Evolutionary conservation across 1,140 invertebrate genomes (phyloP).

Genomic region (Anadara kagoshimensis): DNA sequence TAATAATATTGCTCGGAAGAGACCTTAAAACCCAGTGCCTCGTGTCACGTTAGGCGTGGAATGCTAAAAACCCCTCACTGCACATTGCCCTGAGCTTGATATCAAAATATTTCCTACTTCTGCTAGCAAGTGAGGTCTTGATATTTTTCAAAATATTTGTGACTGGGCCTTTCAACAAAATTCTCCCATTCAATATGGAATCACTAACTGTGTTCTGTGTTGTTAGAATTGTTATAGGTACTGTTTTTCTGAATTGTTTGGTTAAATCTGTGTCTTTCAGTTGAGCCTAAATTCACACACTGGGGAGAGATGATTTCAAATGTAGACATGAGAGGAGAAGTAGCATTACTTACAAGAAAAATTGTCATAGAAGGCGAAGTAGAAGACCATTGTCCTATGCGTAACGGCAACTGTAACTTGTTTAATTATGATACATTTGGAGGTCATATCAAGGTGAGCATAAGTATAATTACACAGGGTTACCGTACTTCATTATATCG

Average conservation of each 20-base stretch:
- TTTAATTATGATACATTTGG: slow-evolving; percentile 53
- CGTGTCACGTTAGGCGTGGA: too few relatives aligned
- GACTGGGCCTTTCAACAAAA: too few relatives aligned
- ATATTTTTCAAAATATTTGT: too few relatives aligned
- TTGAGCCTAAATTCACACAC: slow-evolving; percentile 40
- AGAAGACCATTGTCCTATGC: slow-evolving; percentile 17
- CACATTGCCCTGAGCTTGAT: too few relatives aligned
- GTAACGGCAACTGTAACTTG: slow-evolving; percentile 39
- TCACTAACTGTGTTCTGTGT: neutral
- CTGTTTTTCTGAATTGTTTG: neutral
- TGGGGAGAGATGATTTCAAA: slow-evolving; percentile 41
- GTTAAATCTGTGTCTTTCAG: slow-evolving; percentile 11
- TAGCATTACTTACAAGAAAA: slow-evolving; percentile 49
- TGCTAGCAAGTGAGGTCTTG: too few relatives aligned
- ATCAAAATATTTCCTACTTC: too few relatives aligned
- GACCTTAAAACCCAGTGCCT: too few relatives aligned
- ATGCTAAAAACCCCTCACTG: too few relatives aligned
- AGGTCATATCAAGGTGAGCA: slow-evolving; percentile 49
- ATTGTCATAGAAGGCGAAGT: slow-evolving; percentile 52
- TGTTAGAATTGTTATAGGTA: neutral
- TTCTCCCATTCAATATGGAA: too few relatives aligned
- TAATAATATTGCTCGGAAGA: too few relatives aligned
- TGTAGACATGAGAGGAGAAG: slow-evolving; percentile 57
- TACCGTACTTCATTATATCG: too few relatives aligned
- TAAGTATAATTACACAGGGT: too few relatives aligned